Evolutionary conservation across 2,113 vertebrate genomes (phyloP), one percentile per base, ranked within the genome.

Genomic region (Colossoma macropomum): DNA sequence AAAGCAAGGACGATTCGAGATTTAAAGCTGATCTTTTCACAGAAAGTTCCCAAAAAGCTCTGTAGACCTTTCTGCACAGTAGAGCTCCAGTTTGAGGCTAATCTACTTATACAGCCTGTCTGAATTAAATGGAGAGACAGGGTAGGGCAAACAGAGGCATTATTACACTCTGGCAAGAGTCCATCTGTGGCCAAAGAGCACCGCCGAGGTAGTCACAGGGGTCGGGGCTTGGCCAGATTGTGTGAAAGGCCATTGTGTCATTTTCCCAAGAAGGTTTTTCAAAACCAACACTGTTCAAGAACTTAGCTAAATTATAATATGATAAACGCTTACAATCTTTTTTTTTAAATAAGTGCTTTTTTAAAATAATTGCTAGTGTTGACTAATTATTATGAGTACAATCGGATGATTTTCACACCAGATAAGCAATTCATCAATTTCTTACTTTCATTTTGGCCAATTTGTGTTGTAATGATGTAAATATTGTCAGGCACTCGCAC

Each of bases 1-100:
- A 88, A 77, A 88, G 73, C 80, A 85, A 81, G 78, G 74, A 56
- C 4, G 56, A 69, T 54, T 66, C 1, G 15, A 32, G 25, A n/a
- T 28, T 41, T 48, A 65, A 68, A n/a, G 41, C n/a, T 17, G 16
- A 9, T 56, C 28, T 38, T 7, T 52, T 17, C 19, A 74, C 28
- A 73, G n/a, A 54, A 41, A 45, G 6, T 19, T 66, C 3, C 38
- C 69, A 27, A 19, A 21, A 27, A 25, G 21, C 32, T 65, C n/a
- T 23, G 8, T 25, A 6, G 8, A 11, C n/a, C 50, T 56, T 54
- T 10, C 19, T 17, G 28, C 28, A 19, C 60, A 13, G n/a, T 21
- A 13, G 27, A 13, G 32, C 68, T 54, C 21, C 48, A 17, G 45
- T 7, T 56, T 30, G 66, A 45, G 17, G 34, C 68, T 71, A n/a